A percentile compares a stretch with the other conserved stretches of the same genome.
phyloP scores from a whole-genome alignment of 1,140 invertebrate genomes.

The Cotesia typhae region DNA sequence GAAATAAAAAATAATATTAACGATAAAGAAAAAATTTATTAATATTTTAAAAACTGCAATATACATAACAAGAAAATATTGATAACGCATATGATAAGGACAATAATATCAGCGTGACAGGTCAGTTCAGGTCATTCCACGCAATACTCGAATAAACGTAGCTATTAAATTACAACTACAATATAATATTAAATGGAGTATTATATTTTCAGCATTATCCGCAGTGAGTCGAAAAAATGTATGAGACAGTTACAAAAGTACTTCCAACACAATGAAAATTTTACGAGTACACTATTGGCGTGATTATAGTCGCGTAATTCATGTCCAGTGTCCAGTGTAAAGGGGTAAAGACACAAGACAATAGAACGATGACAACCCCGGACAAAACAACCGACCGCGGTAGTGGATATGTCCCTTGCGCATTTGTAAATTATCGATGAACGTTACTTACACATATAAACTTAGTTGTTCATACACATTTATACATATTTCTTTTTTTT shows the following conservation, averaged over 20 bases:
- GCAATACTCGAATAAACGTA: background rate
- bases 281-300: constrained; percentile 27
- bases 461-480: background rate
- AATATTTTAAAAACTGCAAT: too few relatives aligned
- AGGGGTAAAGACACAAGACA: constrained; percentile 7
- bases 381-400: background rate
- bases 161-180: background rate
- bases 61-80: too few relatives aligned
- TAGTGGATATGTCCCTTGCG: background rate
- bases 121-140: constrained; percentile 8
- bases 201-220: background rate
- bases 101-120: background rate
- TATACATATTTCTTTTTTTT: background rate
- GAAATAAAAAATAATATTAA: too few relatives aligned
- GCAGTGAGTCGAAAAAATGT: background rate
- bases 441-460: background rate
- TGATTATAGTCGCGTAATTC: constrained; percentile 26
- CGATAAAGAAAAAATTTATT: too few relatives aligned
- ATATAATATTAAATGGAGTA: background rate
- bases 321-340: constrained; percentile 7
- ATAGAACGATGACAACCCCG: constrained; percentile 10
- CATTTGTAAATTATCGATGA: constrained; percentile 16
- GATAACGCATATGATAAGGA: too few relatives aligned
- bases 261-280: constrained; percentile 23
- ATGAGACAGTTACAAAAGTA: constrained; percentile 16